Base-by-base conservation (phyloP, 1,140 invertebrate species). In the Rhyzopertha dominica region DNA sequence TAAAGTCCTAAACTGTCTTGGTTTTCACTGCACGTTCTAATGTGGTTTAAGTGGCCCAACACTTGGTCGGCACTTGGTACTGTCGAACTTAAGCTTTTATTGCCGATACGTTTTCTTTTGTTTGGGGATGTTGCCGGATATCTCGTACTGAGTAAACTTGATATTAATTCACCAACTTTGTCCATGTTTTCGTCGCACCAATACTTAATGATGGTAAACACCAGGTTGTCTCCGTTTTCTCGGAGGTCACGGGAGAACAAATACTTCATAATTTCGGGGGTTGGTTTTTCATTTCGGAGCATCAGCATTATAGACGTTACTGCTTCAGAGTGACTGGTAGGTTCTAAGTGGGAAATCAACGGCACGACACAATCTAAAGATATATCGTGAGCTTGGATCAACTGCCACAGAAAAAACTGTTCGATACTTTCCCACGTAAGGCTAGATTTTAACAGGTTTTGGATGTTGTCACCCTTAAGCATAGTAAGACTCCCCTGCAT, bases 391-490 rank as follows among this genome's bases (percentile, higher is more conserved):
- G 92, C 91, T 50, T 85, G 81, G 25, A 96, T 79, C 22, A 98
- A 74, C 70, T 96, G 91, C 95, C 95, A 98, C 5, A 98, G 76
- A 63, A 91, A 96, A 62, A 90, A 88, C 63, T 98, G 95, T 67
- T 97, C 95, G 56, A 95, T 91, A 1, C 92, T 95, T 67, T 98
- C 94, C 92, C 94, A 98, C 40, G 81, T 78, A 37, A 97, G 72
- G 62, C 88, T 96, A 8, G 85, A 83, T 52, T 83, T 87, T 60
- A 87, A 61, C 62, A 89, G 73, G 22, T 75, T 71, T 22, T 80
- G 76, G 19, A 89, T 74, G 16, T 80, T 80, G 53, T 89, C 85
- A 26, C 76, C 79, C 60, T 86, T 85, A 31, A 89, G 80, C 79
- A 90, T 85, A 52, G 81, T 78, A 19, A 90, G 68, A 59, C 87